Percentiles rank a stretch among this genome's conserved stretches.
Conservation (phyloP, 2,797 vertebrate species). For the Calcarius lapponicus region DNA sequence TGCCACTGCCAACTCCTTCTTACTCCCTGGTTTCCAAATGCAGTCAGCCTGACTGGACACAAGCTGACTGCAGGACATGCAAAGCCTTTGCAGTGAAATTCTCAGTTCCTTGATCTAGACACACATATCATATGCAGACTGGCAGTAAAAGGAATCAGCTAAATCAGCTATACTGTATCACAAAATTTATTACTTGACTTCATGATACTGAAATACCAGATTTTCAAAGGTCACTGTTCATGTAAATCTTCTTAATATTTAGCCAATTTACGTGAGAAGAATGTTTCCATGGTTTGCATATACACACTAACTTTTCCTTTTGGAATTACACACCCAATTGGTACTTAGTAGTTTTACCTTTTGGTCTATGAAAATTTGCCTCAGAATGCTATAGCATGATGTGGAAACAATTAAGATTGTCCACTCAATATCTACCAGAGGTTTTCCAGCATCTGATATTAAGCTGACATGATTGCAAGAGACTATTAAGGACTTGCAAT, state of each 20-base stretch:
- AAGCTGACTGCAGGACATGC: neutral
- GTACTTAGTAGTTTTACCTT: neutral
- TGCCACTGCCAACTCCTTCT: neutral
- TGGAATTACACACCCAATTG: rapidly evolving
- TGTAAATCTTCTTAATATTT: neutral
- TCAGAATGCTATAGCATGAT: neutral
- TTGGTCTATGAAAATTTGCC: neutral
- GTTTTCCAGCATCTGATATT: neutral
- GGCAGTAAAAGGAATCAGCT: neutral
- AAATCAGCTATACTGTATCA: neutral
- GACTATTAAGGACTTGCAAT: neutral
- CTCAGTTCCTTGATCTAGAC: neutral
- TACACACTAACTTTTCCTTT: neutral
- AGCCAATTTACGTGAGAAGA: neutral
- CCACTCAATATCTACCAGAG: neutral
- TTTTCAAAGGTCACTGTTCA: neutral
- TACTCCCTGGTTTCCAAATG: neutral
- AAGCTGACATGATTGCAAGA: neutral
- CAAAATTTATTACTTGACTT: neutral
- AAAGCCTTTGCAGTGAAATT: neutral
- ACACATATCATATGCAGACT: neutral
- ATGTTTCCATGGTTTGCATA: neutral
- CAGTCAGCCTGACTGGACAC: neutral
- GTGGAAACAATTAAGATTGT: neutral
- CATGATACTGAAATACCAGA: neutral